A percentile compares a stretch with the other conserved stretches of the same genome.
Conservation (phyloP, 2,888 invertebrate genomes). For the Cartodere bifasciata region DNA sequence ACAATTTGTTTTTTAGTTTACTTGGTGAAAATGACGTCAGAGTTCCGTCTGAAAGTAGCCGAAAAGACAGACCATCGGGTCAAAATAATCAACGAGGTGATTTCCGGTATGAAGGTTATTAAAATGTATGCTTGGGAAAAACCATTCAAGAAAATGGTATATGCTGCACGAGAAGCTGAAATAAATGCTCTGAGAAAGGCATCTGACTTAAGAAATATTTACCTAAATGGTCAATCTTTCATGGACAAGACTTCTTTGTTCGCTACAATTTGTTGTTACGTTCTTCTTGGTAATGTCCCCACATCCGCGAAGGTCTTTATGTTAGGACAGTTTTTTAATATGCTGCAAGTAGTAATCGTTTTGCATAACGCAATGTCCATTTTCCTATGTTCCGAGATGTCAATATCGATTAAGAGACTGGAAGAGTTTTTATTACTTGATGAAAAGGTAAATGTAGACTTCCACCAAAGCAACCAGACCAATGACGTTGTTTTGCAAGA, state of each 20-base stretch:
- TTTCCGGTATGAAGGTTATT: neutral
- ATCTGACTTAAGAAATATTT: slow-evolving; percentile 52
- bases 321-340: slow-evolving; percentile 15
- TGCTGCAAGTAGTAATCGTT: slow-evolving; percentile 15
- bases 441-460: slow-evolving; percentile 13
- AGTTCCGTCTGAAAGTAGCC: neutral
- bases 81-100: neutral
- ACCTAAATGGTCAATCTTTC: slow-evolving; percentile 62
- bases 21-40: neutral
- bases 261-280: slow-evolving; percentile 62
- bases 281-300: slow-evolving; percentile 49
- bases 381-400: slow-evolving; percentile 13
- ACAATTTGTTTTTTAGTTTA: slow-evolving; percentile 1
- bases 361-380: slow-evolving; percentile 15
- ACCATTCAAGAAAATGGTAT: slow-evolving; percentile 1
- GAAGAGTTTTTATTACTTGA: slow-evolving; percentile 16
- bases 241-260: slow-evolving; percentile 70
- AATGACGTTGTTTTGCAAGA: slow-evolving; percentile 7
- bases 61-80: neutral
- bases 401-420: slow-evolving; percentile 15
- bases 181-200: slow-evolving; percentile 16
- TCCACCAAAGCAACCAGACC: no score
- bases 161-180: neutral
- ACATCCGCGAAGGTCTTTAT: slow-evolving; percentile 34
- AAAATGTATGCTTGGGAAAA: slow-evolving; percentile 4